Base-by-base conservation (phyloP, 2,113 vertebrate species). In the Petaurus breviceps region DNA sequence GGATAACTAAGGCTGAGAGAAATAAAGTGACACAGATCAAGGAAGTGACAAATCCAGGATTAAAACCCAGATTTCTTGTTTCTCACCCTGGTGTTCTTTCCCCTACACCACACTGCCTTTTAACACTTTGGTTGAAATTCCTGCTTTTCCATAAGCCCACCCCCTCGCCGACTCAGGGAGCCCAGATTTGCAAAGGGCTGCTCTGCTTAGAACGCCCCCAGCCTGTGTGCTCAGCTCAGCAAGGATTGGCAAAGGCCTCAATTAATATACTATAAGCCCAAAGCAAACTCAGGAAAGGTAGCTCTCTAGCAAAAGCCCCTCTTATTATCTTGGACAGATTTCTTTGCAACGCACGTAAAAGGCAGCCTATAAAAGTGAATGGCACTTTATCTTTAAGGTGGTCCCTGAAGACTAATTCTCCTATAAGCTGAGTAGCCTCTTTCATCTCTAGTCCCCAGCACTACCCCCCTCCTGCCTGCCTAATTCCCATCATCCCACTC, bases 391-490 rank as follows among this genome's bases (percentile, higher is more conserved):
- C 52, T 0, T 91, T 91, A 49, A 19, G 19, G 91, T 92, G 61
- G 26, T 93, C 97, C 94, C 96, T 0, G 5, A 93, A 89, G 97
- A 55, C 94, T 50, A 68, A 94, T 50, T 97, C 95, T 96, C 46
- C 94, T 4, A 68, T 84, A 95, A 93, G 49, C 55, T 3, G 90
- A 57, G 95, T 2, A 0, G 92, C 94, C 91, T 3, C 77, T 90
- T 93, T 93, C 53, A 8, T 92, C 50, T 2, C 92, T 49, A 23
- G 55, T 89, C 89, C 53, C 77, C 0, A 0, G 0, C 1, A 51
- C 0, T 0, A 16, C 9, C 91, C 47, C 23, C 24, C 92, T 52
- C 0, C 0, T 93, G 0, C n/a, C 53, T 47, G 53, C 28, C 43
- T 84, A 84, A 84, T 84, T 84, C 68, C 90, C 91, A 90, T 14